These are phyloP conservation scores for Hirudinaria manillensis DNA, from an alignment of 2,888 invertebrate species.

Conservation along the genomic window DNA sequence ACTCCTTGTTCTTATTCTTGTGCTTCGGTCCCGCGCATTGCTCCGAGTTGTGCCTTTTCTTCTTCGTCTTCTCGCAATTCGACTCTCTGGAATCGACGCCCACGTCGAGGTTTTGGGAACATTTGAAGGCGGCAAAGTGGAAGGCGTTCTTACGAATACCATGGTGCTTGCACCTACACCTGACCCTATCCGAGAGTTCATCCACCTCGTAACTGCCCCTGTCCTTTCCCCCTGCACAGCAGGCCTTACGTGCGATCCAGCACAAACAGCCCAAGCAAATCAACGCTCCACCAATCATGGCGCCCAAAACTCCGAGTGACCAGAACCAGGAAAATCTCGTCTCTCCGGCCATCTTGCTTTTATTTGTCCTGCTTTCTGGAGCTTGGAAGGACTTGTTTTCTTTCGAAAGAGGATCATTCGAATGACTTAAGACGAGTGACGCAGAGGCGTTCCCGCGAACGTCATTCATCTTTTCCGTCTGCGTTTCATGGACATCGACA, in stretches of 20 bases:
- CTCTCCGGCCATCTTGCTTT: not conserved
- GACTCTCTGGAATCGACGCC: not conserved
- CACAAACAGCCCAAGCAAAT: constrained; percentile 4
- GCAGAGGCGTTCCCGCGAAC: not conserved
- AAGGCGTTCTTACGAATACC: constrained; percentile 13
- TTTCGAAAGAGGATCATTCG: not conserved
- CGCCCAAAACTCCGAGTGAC: not conserved
- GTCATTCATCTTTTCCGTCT: not conserved
- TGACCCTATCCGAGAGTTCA: constrained; percentile 7
- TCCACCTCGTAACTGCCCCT: constrained; percentile 25
- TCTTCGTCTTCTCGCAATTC: not conserved
- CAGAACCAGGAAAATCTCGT: not conserved
- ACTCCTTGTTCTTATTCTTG: constrained; percentile 26
- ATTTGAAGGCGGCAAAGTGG: constrained; percentile 21
- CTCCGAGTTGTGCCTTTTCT: constrained; percentile 3
- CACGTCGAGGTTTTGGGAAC: not conserved
- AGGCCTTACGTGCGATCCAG: not conserved
- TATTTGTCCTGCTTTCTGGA: not conserved
- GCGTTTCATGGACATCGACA: not conserved
- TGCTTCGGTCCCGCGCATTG: not conserved
- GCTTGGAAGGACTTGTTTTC: not conserved
- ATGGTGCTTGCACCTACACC: constrained; percentile 9
- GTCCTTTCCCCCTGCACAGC: constrained; percentile 19
- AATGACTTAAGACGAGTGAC: not conserved
- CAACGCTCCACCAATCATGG: not conserved